phyloP scores from a whole-genome alignment of 1,140 invertebrate genomes.

The Drosophila sp. region DNA sequence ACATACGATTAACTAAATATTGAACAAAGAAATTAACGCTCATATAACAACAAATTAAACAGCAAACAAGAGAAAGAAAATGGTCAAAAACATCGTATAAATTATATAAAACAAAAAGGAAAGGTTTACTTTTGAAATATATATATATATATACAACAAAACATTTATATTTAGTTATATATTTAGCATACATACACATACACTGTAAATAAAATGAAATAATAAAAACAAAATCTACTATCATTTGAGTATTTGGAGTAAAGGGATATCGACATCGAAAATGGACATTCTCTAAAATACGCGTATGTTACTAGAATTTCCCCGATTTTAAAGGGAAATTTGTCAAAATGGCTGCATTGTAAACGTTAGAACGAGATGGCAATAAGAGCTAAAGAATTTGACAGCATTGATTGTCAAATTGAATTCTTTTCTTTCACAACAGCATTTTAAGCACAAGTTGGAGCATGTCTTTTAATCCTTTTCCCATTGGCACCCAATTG shows the following conservation, averaged over 20 bases:
- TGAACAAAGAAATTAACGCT: constrained; percentile 54
- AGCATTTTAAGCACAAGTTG: too few relatives aligned
- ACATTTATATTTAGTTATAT: constrained; percentile 82
- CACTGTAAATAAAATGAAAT: constrained; percentile 83
- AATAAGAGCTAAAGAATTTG: not conserved
- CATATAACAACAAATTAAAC: constrained; percentile 45
- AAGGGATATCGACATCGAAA: not conserved
- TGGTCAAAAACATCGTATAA: constrained; percentile 57
- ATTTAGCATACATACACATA: constrained; percentile 82
- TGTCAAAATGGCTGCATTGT: not conserved
- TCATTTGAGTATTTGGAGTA: not conserved
- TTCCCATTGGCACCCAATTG: constrained; percentile 31
- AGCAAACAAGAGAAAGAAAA: constrained; percentile 61
- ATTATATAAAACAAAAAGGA: constrained; percentile 69
- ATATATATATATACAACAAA: constrained; percentile 67
- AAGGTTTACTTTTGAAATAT: constrained; percentile 79
- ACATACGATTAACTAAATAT: constrained; percentile 64
- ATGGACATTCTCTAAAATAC: too few relatives aligned
- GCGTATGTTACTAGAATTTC: not conserved
- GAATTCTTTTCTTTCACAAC: not conserved
- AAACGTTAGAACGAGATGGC: constrained; percentile 1
- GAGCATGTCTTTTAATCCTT: constrained; percentile 30
- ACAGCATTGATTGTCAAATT: constrained; percentile 7
- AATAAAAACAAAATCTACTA: constrained; percentile 43
- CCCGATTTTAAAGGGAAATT: not conserved